phyloP scores from a whole-genome alignment of 2,113 vertebrate genomes.

The Cynoglossus semilaevis region DNA sequence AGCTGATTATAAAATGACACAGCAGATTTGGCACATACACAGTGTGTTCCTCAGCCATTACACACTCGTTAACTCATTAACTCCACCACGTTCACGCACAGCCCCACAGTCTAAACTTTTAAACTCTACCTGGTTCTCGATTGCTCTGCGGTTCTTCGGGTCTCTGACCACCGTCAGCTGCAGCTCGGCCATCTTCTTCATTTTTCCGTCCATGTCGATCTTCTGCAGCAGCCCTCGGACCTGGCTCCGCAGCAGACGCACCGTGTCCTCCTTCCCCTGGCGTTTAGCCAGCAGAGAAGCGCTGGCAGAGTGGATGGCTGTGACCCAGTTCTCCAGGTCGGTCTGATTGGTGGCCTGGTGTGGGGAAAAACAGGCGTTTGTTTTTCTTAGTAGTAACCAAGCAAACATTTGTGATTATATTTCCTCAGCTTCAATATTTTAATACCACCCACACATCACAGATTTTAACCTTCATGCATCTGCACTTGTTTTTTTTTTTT shows the following conservation, averaged over 20 bases:
- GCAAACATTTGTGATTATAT: too few relatives aligned
- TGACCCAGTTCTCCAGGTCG: slow-evolving; percentile 96
- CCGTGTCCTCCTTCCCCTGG: slow-evolving; percentile 92
- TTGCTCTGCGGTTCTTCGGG: slow-evolving; percentile 93
- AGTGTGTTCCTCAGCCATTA: too few relatives aligned
- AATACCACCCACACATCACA: too few relatives aligned
- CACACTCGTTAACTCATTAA: too few relatives aligned
- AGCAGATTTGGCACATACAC: neutral
- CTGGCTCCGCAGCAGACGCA: slow-evolving; percentile 86
- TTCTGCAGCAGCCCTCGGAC: slow-evolving; percentile 89
- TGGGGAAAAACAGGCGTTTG: slow-evolving; percentile 1
- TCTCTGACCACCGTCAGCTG: slow-evolving; percentile 89
- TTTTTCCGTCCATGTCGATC: slow-evolving; percentile 98
- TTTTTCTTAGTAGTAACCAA: slow-evolving; percentile 12
- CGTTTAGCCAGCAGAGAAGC: slow-evolving; percentile 93
- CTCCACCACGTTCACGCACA: too few relatives aligned
- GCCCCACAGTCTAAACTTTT: too few relatives aligned
- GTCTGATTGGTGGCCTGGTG: slow-evolving; percentile 92
- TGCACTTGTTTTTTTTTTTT: too few relatives aligned
- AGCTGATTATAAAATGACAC: neutral
- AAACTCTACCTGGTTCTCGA: slow-evolving; percentile 91
- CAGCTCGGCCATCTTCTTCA: slow-evolving; percentile 97
- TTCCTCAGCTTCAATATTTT: too few relatives aligned
- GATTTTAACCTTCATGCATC: too few relatives aligned
- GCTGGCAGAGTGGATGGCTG: slow-evolving; percentile 93